These are phyloP conservation scores for Siniperca chuatsi DNA, from an alignment of 2,113 vertebrate species.

Conservation along the genomic window DNA sequence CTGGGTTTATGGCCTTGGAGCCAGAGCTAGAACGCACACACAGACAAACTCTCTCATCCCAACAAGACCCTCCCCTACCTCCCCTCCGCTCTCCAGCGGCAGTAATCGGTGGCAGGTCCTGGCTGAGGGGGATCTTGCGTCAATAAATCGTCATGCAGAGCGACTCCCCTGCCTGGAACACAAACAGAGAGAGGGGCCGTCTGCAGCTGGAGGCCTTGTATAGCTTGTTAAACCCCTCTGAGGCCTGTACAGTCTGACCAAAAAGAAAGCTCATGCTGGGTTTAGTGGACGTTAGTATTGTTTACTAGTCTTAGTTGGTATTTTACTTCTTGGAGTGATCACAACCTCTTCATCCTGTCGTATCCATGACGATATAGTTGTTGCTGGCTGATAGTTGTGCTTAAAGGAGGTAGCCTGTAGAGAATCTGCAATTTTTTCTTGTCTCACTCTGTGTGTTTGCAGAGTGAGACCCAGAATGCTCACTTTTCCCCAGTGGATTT, in stretches of 20 bases:
- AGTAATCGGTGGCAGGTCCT: constrained; percentile 80
- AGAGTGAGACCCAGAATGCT: background rate
- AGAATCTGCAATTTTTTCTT: background rate
- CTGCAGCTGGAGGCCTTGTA: constrained; percentile 71
- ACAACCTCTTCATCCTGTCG: background rate
- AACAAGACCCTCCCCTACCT: constrained; percentile 19
- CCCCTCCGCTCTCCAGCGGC: constrained; percentile 54
- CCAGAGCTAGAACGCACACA: constrained; percentile 71
- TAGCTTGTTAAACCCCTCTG: constrained; percentile 55
- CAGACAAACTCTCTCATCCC: constrained; percentile 65
- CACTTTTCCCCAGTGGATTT: background rate
- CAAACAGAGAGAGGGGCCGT: constrained; percentile 75
- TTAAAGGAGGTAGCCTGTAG: background rate
- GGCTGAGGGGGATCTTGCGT: constrained; percentile 77
- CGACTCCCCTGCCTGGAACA: constrained; percentile 76
- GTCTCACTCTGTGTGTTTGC: constrained; percentile 1
- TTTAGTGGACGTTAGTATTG: constrained; percentile 27
- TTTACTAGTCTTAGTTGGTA: constrained; percentile 19
- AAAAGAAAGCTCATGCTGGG: constrained; percentile 19
- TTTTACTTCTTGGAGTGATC: constrained; percentile 25
- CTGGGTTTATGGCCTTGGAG: constrained; percentile 77
- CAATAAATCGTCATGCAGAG: constrained; percentile 82
- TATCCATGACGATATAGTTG: constrained; percentile 14
- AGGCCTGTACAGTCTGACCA: constrained; percentile 27
- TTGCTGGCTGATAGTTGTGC: constrained; percentile 10